Percentiles rank a stretch among this genome's conserved stretches.
phyloP scores from a whole-genome alignment of 2,888 invertebrate species.

The Exephanes ischioxanthus region DNA sequence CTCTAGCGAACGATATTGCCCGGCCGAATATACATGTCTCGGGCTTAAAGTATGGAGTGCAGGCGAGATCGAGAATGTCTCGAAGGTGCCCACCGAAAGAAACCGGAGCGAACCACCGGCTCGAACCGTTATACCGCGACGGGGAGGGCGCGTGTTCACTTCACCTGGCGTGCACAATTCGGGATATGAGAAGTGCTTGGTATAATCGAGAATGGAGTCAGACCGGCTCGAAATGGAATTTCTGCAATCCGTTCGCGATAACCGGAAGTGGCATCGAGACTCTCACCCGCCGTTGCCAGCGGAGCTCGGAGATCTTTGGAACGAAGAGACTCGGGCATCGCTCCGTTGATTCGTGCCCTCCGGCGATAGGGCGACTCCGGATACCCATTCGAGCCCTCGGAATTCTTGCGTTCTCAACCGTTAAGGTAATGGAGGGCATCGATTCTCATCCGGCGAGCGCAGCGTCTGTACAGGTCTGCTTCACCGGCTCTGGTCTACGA shows the following conservation, averaged over 20 bases:
- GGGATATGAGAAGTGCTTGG: conserved; percentile 63
- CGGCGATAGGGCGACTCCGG: conserved; percentile 56
- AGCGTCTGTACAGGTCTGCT: not conserved
- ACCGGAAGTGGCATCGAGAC: conserved; percentile 60
- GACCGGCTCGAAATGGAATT: conserved; percentile 67
- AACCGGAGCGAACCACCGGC: conserved; percentile 28
- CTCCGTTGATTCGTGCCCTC: conserved; percentile 37
- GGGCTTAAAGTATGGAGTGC: not conserved
- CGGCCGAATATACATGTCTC: not conserved
- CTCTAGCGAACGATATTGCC: not conserved
- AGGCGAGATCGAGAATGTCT: conserved; percentile 32
- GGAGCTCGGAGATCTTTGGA: conserved; percentile 26
- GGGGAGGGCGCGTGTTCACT: conserved; percentile 38
- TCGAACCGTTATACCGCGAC: conserved; percentile 22
- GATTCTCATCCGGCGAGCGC: conserved; percentile 19
- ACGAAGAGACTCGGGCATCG: conserved; percentile 38
- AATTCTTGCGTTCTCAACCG: conserved; percentile 69
- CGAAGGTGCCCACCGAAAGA: not conserved
- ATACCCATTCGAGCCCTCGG: conserved; percentile 58
- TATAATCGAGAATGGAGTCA: conserved; percentile 65
- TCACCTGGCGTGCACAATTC: conserved; percentile 39
- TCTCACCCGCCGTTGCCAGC: conserved; percentile 8
- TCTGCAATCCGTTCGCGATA: conserved; percentile 63
- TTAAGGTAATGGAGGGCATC: conserved; percentile 61
- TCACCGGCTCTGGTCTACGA: conserved; percentile 28